phyloP scores from a whole-genome alignment of 2,797 vertebrate species.

The Carcharodon carcharias region DNA sequence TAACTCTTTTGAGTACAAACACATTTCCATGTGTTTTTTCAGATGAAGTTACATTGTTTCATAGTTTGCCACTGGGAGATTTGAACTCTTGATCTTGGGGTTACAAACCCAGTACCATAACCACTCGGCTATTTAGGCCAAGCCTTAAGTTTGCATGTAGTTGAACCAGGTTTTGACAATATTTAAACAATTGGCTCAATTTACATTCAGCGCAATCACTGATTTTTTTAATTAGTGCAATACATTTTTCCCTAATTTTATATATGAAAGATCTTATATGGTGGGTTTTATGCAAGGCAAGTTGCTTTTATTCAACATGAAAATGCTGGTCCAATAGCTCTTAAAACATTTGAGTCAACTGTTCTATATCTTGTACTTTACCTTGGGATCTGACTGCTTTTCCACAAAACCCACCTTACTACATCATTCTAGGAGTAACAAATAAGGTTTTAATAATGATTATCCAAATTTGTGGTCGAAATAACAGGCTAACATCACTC shows the following conservation, averaged over 20 bases:
- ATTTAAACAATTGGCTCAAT: not conserved
- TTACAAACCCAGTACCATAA: too few relatives aligned
- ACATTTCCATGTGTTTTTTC: too few relatives aligned
- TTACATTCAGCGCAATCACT: not conserved
- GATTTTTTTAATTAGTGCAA: not conserved
- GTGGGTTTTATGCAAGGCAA: not conserved
- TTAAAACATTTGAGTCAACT: not conserved
- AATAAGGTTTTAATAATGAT: not conserved
- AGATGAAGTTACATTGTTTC: too few relatives aligned
- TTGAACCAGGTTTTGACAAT: not conserved
- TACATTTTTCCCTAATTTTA: constrained; percentile 10
- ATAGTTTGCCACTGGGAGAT: too few relatives aligned
- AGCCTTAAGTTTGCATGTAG: not conserved
- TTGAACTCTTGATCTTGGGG: too few relatives aligned
- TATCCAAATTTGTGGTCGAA: not conserved
- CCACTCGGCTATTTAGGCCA: too few relatives aligned
- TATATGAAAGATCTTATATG: not conserved
- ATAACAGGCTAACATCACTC: not conserved
- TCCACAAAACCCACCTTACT: not conserved
- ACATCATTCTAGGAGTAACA: too few relatives aligned
- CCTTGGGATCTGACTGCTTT: not conserved
- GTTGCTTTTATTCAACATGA: not conserved
- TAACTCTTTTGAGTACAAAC: too few relatives aligned
- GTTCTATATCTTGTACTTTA: not conserved
- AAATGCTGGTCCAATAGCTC: not conserved